Evolutionary conservation across 1,140 invertebrate genomes (phyloP).

Genomic region (Lanistes nyassanus): DNA sequence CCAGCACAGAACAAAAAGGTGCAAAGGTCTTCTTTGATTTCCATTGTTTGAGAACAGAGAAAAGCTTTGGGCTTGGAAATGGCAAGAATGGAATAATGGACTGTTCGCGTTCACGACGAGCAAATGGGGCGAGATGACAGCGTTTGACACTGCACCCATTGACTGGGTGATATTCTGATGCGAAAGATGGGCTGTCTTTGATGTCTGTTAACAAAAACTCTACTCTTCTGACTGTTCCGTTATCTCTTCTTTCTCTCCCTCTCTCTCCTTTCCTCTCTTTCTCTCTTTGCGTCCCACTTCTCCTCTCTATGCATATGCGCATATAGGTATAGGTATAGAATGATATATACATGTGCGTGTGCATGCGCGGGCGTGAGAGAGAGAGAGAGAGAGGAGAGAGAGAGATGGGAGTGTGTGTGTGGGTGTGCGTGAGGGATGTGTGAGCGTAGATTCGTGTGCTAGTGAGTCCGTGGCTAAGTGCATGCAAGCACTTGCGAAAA

Average conservation of each 20-base stretch:
- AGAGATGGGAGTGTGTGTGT: slow-evolving; percentile 26
- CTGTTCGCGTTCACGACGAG: too few species aligned
- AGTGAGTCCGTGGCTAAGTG: background rate
- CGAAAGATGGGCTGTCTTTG: too few species aligned
- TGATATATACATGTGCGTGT: slow-evolving; percentile 29
- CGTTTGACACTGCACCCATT: too few species aligned
- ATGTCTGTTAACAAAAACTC: too few species aligned
- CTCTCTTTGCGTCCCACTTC: background rate
- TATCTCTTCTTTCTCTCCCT: background rate
- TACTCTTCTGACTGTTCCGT: background rate
- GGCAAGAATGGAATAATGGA: too few species aligned
- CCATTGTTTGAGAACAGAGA: too few species aligned
- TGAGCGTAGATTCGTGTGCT: slow-evolving; percentile 24
- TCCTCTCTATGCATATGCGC: background rate
- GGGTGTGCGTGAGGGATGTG: slow-evolving; percentile 27
- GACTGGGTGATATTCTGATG: too few species aligned
- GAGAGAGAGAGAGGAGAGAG: slow-evolving; percentile 14
- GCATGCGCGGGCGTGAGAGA: slow-evolving; percentile 33
- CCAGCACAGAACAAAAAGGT: too few species aligned
- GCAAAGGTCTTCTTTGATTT: too few species aligned
- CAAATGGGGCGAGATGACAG: too few species aligned
- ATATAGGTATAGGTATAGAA: slow-evolving; percentile 17
- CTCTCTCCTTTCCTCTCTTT: background rate
- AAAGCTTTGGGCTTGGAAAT: too few species aligned
- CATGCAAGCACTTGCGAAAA: too few species aligned